phyloP scores from a whole-genome alignment of 1,140 invertebrate genomes.

The Lucilia cuprina region DNA sequence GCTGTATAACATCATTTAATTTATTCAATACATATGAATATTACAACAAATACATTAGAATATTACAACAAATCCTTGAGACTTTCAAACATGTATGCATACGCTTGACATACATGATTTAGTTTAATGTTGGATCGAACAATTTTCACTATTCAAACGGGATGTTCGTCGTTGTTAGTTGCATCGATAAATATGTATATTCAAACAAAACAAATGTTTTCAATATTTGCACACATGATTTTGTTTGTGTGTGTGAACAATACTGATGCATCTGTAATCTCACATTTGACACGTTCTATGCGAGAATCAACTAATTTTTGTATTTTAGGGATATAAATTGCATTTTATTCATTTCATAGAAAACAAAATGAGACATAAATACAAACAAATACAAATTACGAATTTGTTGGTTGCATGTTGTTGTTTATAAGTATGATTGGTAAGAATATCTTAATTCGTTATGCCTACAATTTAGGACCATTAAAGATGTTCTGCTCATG shows the following conservation, averaged over 20 bases:
- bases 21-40: background rate
- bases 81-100: background rate
- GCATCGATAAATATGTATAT: background rate
- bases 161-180: background rate
- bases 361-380: background rate
- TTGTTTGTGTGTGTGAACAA: background rate
- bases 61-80: background rate
- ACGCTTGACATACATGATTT: background rate
- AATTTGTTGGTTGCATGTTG: background rate
- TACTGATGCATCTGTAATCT: background rate
- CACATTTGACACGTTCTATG: conserved; percentile 6
- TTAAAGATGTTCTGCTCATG: background rate
- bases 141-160: background rate
- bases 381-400: background rate
- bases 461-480: background rate
- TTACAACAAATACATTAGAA: background rate
- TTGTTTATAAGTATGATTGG: background rate
- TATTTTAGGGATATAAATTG: background rate
- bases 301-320: background rate
- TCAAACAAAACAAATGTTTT: background rate
- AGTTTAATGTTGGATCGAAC: background rate
- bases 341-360: background rate
- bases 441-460: background rate
- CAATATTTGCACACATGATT: background rate
- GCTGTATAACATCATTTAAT: background rate